Conservation (phyloP, 2,113 vertebrate species). For the Cynopterus brachyotis region DNA sequence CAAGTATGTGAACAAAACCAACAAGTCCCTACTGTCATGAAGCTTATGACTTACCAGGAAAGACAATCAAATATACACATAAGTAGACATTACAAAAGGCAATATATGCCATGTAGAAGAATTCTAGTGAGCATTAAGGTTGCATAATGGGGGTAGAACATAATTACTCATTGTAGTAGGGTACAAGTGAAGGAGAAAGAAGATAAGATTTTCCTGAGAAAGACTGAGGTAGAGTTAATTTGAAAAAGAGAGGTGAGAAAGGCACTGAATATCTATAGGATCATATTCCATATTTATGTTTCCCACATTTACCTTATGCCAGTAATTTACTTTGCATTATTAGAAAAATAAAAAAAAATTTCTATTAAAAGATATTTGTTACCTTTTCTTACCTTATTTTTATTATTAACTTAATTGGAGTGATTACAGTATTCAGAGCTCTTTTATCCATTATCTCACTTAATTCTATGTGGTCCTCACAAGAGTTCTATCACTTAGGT, state of each 20-base stretch:
- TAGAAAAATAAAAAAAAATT: background rate
- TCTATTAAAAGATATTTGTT: background rate
- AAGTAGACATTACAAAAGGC: background rate
- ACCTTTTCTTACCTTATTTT: background rate
- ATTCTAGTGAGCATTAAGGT: background rate
- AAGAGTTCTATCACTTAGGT: background rate
- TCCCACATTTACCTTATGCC: background rate
- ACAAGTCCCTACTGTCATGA: background rate
- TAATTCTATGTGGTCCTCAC: conserved; percentile 30
- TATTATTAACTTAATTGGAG: background rate
- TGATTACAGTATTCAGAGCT: background rate
- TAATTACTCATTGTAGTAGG: background rate
- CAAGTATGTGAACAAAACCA: background rate
- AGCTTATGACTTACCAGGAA: background rate
- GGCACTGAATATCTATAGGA: background rate
- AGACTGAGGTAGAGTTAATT: background rate
- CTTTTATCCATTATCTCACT: background rate
- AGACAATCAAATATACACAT: background rate
- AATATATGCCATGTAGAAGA: background rate
- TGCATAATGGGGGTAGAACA: background rate
- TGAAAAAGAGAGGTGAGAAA: background rate
- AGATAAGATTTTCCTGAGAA: background rate
- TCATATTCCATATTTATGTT: background rate
- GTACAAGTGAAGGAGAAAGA: background rate
- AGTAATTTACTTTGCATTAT: background rate